Conservation (phyloP, 2,888 invertebrate genomes). For the Harpagoxenus sublaevis region DNA sequence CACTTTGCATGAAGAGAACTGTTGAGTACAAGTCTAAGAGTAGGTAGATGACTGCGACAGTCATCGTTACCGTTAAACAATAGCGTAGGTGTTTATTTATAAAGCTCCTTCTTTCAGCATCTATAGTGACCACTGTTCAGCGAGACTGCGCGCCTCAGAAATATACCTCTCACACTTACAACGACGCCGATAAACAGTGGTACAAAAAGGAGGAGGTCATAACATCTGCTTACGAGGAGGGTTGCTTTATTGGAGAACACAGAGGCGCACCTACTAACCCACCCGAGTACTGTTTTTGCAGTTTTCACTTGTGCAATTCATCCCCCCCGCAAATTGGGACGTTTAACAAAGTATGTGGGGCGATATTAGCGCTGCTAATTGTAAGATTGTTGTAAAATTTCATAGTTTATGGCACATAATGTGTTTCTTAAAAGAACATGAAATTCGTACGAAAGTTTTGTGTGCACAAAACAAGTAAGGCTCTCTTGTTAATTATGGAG, state of each 20-base stretch:
- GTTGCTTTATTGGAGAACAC: constrained; percentile 90
- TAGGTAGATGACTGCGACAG: constrained; percentile 83
- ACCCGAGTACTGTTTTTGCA: constrained; percentile 92
- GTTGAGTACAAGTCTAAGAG: constrained; percentile 88
- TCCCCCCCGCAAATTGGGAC: constrained; percentile 74
- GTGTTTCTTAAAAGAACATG: constrained; percentile 19
- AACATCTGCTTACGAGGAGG: constrained; percentile 90
- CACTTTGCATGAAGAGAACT: constrained; percentile 93
- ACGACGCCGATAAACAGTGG: constrained; percentile 88
- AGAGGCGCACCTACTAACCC: constrained; percentile 89
- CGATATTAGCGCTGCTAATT: constrained; percentile 45
- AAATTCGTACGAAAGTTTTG: background rate
- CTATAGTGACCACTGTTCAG: constrained; percentile 88
- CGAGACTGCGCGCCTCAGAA: constrained; percentile 93
- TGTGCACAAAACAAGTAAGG: background rate
- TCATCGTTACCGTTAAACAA: background rate
- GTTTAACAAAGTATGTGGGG: constrained; percentile 75
- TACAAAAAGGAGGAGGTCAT: constrained; percentile 89
- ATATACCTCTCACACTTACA: constrained; percentile 89
- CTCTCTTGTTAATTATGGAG: background rate
- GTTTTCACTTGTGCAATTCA: constrained; percentile 91
- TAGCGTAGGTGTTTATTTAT: constrained; percentile 2
- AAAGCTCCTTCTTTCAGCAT: constrained; percentile 85
- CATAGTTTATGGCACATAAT: background rate
- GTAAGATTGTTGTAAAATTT: constrained; percentile 50